Conservation (phyloP, 2,888 invertebrate genomes). For the Acleris sparsana region DNA sequence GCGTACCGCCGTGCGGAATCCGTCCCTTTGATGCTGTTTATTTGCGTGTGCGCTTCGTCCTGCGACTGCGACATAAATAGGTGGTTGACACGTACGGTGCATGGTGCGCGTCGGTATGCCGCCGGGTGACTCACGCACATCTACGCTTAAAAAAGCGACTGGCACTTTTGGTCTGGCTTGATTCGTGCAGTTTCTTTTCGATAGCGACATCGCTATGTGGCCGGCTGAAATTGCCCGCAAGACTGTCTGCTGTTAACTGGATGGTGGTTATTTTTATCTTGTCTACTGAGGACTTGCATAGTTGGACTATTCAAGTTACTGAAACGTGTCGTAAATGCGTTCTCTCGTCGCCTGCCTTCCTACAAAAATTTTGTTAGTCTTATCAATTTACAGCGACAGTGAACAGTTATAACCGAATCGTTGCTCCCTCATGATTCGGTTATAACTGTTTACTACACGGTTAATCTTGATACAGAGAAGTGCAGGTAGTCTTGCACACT, state of each 20-base stretch:
- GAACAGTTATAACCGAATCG: too few species aligned
- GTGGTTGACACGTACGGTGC: slow-evolving; percentile 78
- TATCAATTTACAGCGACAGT: too few species aligned
- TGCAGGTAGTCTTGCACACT: too few species aligned
- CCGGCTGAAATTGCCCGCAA: slow-evolving; percentile 47
- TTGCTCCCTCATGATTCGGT: too few species aligned
- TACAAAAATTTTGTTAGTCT: too few species aligned
- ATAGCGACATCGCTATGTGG: slow-evolving; percentile 44
- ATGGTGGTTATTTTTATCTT: slow-evolving; percentile 16
- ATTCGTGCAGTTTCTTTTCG: slow-evolving; percentile 49
- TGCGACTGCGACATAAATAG: slow-evolving; percentile 82
- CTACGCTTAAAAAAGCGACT: slow-evolving; percentile 64
- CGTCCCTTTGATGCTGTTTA: slow-evolving; percentile 82
- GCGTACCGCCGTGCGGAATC: slow-evolving; percentile 70
- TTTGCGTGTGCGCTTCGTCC: slow-evolving; percentile 79
- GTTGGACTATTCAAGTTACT: too few species aligned
- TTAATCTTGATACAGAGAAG: too few species aligned
- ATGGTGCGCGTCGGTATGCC: slow-evolving; percentile 73
- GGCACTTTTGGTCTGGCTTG: slow-evolving; percentile 57
- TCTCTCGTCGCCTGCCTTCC: too few species aligned
- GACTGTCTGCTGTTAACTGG: slow-evolving; percentile 35
- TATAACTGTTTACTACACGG: too few species aligned
- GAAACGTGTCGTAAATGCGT: too few species aligned
- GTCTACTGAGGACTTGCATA: too few species aligned
- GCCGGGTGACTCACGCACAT: slow-evolving; percentile 68